phyloP scores from a whole-genome alignment of 2,888 invertebrate species.

The Holacanthella duospinosa region DNA sequence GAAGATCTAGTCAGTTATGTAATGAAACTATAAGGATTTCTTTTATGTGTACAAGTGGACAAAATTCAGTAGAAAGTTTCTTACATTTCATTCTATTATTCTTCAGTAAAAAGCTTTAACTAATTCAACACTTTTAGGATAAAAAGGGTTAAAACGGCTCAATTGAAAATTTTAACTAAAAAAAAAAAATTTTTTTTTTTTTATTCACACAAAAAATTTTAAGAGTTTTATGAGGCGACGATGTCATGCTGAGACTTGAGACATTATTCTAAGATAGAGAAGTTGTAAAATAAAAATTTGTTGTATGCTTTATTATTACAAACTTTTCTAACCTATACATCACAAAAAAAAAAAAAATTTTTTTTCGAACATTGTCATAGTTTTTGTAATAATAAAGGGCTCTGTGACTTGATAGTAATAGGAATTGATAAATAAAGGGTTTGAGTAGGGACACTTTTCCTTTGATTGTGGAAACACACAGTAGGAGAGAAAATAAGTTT shows the following conservation, averaged over 20 bases:
- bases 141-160: slow-evolving; percentile 1
- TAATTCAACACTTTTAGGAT: no score
- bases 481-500: no score
- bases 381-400: neutral
- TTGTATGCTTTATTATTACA: neutral
- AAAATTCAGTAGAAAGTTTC: no score
- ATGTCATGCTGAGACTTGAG: neutral
- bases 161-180: neutral
- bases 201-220: neutral
- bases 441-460: neutral
- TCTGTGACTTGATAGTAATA: neutral
- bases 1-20: neutral
- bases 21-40: neutral
- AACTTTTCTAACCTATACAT: neutral
- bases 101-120: neutral
- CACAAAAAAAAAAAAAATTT: no score
- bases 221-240: neutral
- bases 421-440: neutral
- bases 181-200: no score
- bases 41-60: no score
- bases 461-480: neutral
- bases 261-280: neutral
- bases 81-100: neutral
- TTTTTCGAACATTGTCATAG: neutral
- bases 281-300: neutral